phyloP scores from a whole-genome alignment of 2,797 vertebrate genomes.

The Heliangelus exortis region DNA sequence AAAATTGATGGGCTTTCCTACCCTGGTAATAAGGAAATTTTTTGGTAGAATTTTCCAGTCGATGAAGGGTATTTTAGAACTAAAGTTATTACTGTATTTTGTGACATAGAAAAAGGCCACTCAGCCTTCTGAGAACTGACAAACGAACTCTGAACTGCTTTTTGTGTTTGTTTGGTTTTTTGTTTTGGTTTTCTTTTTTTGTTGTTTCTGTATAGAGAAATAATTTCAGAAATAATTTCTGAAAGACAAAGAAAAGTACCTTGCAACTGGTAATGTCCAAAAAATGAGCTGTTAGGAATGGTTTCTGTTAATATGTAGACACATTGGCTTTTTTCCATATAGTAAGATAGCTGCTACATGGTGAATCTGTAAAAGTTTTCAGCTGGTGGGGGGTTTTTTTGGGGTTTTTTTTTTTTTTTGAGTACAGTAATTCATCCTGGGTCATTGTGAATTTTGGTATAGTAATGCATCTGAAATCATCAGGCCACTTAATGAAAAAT shows the following conservation, averaged over 20 bases:
- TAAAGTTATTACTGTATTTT: not conserved
- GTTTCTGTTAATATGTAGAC: not conserved
- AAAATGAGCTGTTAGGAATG: not conserved
- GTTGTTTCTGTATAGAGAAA: fast-evolving
- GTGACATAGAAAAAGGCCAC: not conserved
- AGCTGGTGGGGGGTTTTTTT: not conserved
- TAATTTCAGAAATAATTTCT: not conserved
- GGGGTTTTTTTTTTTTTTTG: not conserved
- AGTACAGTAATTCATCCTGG: not conserved
- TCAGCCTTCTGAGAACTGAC: not conserved
- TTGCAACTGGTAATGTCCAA: not conserved
- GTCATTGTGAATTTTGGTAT: not conserved
- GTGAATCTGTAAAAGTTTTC: not conserved
- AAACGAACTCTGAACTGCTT: not conserved
- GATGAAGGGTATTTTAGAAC: not conserved
- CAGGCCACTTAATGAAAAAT: not conserved
- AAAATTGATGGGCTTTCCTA: not conserved
- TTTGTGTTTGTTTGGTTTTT: too few species aligned
- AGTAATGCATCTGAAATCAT: not conserved
- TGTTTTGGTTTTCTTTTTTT: too few species aligned
- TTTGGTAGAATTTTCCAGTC: not conserved
- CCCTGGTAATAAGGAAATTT: not conserved
- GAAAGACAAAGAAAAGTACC: not conserved
- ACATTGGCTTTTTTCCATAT: not conserved
- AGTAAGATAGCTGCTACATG: not conserved